Evolutionary conservation across 1,140 invertebrate species (phyloP).

Genomic region (Phortica variegata): DNA sequence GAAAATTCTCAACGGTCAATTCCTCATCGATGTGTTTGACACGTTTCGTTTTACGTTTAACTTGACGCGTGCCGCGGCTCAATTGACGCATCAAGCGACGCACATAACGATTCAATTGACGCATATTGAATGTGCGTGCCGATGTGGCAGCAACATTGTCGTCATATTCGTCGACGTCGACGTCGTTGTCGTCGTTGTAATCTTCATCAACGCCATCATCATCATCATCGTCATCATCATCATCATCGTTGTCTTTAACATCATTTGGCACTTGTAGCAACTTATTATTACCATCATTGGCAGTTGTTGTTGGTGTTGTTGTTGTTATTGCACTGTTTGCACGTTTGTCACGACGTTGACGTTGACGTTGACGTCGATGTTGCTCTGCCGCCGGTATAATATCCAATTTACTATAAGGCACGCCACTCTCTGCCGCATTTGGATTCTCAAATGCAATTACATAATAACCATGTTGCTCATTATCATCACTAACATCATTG

Average conservation of each 20-base stretch:
- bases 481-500: too few species aligned
- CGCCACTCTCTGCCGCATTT: neutral
- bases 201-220: neutral
- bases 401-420: conserved; percentile 9
- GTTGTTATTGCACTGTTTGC: too few species aligned
- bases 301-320: too few species aligned
- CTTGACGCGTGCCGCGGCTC: conserved; percentile 10
- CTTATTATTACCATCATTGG: too few species aligned
- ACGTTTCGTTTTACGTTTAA: conserved; percentile 11
- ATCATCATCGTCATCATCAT: neutral
- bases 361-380: too few species aligned
- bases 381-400: conserved; percentile 13
- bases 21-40: conserved; percentile 5
- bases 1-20: conserved; percentile 13
- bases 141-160: neutral
- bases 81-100: conserved; percentile 16
- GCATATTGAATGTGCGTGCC: conserved; percentile 2
- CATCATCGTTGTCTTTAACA: neutral
- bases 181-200: neutral
- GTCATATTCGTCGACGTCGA: too few species aligned
- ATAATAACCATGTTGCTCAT: too few species aligned
- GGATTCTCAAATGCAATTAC: too few species aligned
- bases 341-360: too few species aligned
- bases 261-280: too few species aligned
- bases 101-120: conserved; percentile 7